phyloP scores from a whole-genome alignment of 2,888 invertebrate species.

The Mellilla xanthometata region DNA sequence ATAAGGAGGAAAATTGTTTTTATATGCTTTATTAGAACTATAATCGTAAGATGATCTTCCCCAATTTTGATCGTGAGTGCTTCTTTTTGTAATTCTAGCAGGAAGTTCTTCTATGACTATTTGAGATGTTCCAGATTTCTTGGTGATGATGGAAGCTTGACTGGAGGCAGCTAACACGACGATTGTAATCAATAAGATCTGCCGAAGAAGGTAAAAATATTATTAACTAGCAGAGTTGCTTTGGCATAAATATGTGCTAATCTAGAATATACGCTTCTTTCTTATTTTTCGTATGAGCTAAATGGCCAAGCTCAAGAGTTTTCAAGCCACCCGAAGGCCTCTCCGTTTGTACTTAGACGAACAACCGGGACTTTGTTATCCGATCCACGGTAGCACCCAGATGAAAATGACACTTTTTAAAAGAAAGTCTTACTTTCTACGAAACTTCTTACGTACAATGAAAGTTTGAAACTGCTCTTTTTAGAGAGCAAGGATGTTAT shows the following conservation, averaged over 20 bases:
- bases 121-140: neutral
- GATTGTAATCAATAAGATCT: conserved; percentile 37
- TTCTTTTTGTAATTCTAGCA: conserved; percentile 41
- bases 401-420: too few species aligned
- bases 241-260: too few species aligned
- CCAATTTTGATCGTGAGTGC: conserved; percentile 45
- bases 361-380: too few species aligned
- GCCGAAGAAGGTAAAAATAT: conserved; percentile 24
- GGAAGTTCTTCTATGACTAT: too few species aligned
- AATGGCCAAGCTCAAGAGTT: too few species aligned
- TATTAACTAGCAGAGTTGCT: neutral
- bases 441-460: conserved; percentile 55
- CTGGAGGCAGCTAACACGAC: conserved; percentile 25
- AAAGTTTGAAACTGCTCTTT: conserved; percentile 36
- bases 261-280: too few species aligned
- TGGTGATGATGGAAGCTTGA: conserved; percentile 3
- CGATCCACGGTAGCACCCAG: too few species aligned
- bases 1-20: conserved; percentile 55
- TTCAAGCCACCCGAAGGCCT: too few species aligned
- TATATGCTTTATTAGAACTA: conserved; percentile 17
- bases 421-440: too few species aligned
- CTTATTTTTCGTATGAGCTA: too few species aligned
- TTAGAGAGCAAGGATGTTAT: conserved; percentile 34
- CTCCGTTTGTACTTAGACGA: too few species aligned
- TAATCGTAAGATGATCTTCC: conserved; percentile 34